Conservation (phyloP, 1,140 invertebrate genomes). For the Diuraphis noxia region DNA sequence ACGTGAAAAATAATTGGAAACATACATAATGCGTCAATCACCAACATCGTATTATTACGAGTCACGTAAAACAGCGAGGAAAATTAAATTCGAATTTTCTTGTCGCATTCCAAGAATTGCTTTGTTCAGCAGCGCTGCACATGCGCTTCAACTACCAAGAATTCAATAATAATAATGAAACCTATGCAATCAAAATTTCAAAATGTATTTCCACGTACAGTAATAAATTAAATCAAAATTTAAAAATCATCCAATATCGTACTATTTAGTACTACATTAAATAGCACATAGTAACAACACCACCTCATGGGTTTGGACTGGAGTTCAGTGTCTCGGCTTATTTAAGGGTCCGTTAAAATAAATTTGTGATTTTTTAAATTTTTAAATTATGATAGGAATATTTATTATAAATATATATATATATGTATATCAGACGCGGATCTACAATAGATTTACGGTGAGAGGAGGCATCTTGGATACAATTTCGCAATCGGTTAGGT, state of each 20-base stretch:
- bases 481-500: no score
- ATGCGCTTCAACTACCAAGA: neutral
- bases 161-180: neutral
- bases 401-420: no score
- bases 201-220: neutral
- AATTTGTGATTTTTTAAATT: no score
- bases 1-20: slow-evolving; percentile 8
- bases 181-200: neutral
- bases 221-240: neutral
- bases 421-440: no score
- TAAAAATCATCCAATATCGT: neutral
- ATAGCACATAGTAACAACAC: no score
- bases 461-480: no score
- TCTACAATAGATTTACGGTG: no score
- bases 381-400: no score
- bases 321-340: no score
- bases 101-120: neutral
- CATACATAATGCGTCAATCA: neutral
- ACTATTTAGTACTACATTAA: no score
- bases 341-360: no score
- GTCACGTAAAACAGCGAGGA: neutral
- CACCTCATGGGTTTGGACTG: no score
- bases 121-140: neutral
- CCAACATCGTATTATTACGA: neutral
- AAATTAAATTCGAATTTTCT: slow-evolving; percentile 7